Evolutionary conservation across 2,113 vertebrate genomes (phyloP).

Genomic region (Stomatorhinus ivindoensis): DNA sequence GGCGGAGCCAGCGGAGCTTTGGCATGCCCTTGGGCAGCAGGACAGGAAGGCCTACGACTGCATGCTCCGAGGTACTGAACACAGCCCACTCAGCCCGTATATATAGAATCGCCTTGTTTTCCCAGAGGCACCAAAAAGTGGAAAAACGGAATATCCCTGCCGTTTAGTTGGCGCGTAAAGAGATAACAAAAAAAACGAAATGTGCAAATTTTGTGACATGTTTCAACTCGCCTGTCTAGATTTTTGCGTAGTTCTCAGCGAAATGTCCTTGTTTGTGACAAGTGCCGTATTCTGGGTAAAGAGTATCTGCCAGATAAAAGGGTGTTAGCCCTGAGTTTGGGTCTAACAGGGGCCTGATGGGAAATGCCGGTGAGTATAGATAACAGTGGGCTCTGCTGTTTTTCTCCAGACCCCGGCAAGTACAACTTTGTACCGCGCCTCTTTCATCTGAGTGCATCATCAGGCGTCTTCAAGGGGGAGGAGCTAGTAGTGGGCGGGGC

Average conservation of each 20-base stretch:
- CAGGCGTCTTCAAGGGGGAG: constrained; percentile 47
- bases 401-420: constrained; percentile 58
- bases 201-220: background rate
- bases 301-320: background rate
- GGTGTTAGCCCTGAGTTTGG: background rate
- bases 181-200: background rate
- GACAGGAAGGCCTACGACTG: constrained; percentile 68
- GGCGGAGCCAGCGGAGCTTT: constrained; percentile 61
- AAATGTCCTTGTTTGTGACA: background rate
- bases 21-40: constrained; percentile 56
- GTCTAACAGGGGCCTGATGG: background rate
- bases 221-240: background rate
- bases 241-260: background rate
- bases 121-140: background rate
- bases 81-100: background rate
- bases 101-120: background rate
- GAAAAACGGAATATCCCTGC: background rate
- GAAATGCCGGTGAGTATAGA: background rate
- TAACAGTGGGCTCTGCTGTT: background rate
- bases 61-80: constrained; percentile 63
- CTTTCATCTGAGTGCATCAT: constrained; percentile 55
- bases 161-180: background rate
- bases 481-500: constrained; percentile 53
- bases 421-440: constrained; percentile 67
- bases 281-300: background rate